phyloP scores from a whole-genome alignment of 2,888 invertebrate species.

The Campoplex capitator region DNA sequence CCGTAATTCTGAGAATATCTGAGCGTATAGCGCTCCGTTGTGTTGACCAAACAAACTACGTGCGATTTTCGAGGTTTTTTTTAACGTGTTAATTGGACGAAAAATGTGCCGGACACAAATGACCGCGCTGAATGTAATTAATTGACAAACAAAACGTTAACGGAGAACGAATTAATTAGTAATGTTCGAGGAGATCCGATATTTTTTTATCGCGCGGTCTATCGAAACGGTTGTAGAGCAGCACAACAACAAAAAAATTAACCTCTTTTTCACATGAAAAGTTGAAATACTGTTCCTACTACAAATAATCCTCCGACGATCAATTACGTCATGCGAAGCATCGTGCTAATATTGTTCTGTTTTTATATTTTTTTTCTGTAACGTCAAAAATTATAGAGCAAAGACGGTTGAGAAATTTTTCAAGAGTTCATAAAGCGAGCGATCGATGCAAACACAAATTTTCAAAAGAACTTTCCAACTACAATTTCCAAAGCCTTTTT shows the following conservation, averaged over 20 bases:
- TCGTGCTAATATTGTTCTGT: neutral
- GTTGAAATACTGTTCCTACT: neutral
- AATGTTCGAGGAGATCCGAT: neutral
- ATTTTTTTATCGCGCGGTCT: neutral
- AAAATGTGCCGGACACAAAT: neutral
- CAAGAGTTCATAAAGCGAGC: neutral
- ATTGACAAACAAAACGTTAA: neutral
- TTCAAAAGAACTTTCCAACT: neutral
- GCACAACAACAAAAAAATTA: neutral
- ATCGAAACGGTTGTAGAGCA: neutral
- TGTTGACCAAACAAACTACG: neutral
- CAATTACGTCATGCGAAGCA: too few species aligned
- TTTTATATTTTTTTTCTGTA: neutral
- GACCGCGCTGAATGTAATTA: neutral
- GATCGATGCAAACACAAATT: neutral
- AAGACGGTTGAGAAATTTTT: neutral
- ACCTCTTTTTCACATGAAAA: neutral
- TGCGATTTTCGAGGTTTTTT: neutral
- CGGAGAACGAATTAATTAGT: neutral
- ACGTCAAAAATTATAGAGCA: neutral
- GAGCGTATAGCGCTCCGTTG: neutral
- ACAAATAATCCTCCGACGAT: too few species aligned
- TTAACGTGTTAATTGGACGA: neutral
- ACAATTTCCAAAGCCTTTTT: neutral
- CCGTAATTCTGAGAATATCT: neutral